A percentile compares a stretch with the other conserved stretches of the same genome.
Conservation (phyloP, 1,140 invertebrate genomes). For the Magallana ariakensis region DNA sequence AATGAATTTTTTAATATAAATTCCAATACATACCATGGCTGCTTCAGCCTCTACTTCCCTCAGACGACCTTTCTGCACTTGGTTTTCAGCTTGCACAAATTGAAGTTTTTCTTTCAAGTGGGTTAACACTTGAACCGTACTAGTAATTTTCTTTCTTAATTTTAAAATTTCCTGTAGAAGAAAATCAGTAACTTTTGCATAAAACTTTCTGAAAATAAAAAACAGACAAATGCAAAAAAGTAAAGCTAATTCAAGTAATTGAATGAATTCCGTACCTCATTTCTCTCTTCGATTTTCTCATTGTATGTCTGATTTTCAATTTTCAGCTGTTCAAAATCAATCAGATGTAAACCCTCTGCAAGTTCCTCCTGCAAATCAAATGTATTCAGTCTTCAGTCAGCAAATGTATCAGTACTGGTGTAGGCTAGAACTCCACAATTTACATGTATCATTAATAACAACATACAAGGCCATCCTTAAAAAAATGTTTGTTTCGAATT, state of each 20-base stretch:
- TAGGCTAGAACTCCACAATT: not conserved
- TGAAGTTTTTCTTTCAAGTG: slow-evolving; percentile 80
- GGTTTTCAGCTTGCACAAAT: slow-evolving; percentile 78
- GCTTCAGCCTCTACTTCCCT: slow-evolving; percentile 74
- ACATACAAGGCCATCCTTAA: too few species aligned
- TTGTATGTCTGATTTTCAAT: slow-evolving; percentile 81
- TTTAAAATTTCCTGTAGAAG: slow-evolving; percentile 77
- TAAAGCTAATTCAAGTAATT: not conserved
- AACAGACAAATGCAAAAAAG: not conserved
- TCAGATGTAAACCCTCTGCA: slow-evolving; percentile 79
- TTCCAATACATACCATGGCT: slow-evolving; percentile 69
- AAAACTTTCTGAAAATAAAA: not conserved
- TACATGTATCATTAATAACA: too few species aligned
- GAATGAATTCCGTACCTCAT: slow-evolving; percentile 73
- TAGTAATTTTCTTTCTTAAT: slow-evolving; percentile 79
- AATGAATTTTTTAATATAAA: too few species aligned
- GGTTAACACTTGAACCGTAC: slow-evolving; percentile 79
- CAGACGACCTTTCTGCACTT: slow-evolving; percentile 72
- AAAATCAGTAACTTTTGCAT: not conserved
- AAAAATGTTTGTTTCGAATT: too few species aligned
- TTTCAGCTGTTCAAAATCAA: slow-evolving; percentile 81
- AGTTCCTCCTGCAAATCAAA: slow-evolving; percentile 77
- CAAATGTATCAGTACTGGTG: not conserved
- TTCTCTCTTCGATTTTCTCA: slow-evolving; percentile 81
- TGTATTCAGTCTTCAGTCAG: too few species aligned